Conservation (phyloP, 2,888 invertebrate species). For the Drosophila atroscutellata region DNA sequence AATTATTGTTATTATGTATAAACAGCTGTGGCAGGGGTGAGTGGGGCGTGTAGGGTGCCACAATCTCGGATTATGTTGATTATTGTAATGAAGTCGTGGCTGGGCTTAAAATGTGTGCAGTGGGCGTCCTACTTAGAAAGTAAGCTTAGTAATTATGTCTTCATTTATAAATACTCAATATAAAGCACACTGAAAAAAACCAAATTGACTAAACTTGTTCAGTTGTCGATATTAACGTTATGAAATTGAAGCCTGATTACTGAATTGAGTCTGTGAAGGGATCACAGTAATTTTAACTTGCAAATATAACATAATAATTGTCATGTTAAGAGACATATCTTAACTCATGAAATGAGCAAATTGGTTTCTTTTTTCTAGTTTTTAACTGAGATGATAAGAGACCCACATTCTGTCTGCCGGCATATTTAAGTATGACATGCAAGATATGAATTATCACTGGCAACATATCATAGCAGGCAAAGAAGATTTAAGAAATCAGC, state of each 20-base stretch:
- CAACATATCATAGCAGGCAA: constrained; percentile 78
- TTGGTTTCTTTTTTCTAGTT: background rate
- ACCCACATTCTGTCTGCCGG: constrained; percentile 67
- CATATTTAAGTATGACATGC: constrained; percentile 83
- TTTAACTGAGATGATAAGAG: constrained; percentile 61
- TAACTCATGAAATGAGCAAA: background rate
- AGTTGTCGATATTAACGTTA: background rate
- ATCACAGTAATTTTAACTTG: background rate
- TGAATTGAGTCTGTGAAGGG: background rate
- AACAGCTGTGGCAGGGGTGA: background rate
- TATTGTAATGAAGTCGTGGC: constrained; percentile 67
- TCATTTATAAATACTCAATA: constrained; percentile 6
- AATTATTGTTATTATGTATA: constrained; percentile 35
- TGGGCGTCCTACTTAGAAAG: constrained; percentile 9
- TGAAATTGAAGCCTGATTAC: background rate
- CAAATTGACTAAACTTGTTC: too few relatives aligned
- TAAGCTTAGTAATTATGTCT: constrained; percentile 22
- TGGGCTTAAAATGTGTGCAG: background rate
- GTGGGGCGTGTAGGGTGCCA: constrained; percentile 2
- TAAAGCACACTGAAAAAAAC: background rate
- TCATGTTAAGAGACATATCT: background rate
- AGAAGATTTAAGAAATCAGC: constrained; percentile 8
- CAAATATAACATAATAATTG: background rate
- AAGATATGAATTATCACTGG: constrained; percentile 84
- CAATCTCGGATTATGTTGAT: constrained; percentile 62